Conservation (phyloP, 2,888 invertebrate species). For the Apamea anceps region DNA sequence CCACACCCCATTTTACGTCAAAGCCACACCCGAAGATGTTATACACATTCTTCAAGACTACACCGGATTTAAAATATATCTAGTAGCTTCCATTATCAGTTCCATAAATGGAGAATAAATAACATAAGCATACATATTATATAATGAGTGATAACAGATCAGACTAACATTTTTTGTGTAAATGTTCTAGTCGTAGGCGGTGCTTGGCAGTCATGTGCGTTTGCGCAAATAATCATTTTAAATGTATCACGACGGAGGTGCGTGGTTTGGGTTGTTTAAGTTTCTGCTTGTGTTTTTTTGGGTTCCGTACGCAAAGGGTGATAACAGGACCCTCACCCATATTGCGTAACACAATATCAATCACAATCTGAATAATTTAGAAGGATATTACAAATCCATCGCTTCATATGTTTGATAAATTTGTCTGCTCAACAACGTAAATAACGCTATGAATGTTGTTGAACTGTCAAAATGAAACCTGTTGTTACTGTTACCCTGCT, state of each 20-base stretch:
- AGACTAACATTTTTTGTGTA: slow-evolving; percentile 29
- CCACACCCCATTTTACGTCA: background rate
- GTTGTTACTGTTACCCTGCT: no score
- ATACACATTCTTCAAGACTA: background rate
- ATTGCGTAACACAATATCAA: no score
- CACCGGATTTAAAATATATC: background rate
- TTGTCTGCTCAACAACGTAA: no score
- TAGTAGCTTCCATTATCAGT: slow-evolving; percentile 11
- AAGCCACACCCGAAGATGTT: background rate
- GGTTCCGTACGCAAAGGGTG: background rate
- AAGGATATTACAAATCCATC: no score
- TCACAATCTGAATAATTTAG: no score
- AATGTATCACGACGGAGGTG: slow-evolving; percentile 35
- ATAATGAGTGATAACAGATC: slow-evolving; percentile 31
- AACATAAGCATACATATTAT: slow-evolving; percentile 17
- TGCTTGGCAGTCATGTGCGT: slow-evolving; percentile 26
- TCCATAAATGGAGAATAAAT: slow-evolving; percentile 19
- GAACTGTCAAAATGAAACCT: no score
- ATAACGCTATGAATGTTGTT: no score
- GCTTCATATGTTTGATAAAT: no score
- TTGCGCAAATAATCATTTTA: slow-evolving; percentile 42
- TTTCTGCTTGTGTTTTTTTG: background rate
- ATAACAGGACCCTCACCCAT: background rate
- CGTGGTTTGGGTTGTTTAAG: slow-evolving; percentile 15
- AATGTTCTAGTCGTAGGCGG: slow-evolving; percentile 15